Conservation (phyloP, 2,888 invertebrate genomes). For the Eutolmus rufibarbis region DNA sequence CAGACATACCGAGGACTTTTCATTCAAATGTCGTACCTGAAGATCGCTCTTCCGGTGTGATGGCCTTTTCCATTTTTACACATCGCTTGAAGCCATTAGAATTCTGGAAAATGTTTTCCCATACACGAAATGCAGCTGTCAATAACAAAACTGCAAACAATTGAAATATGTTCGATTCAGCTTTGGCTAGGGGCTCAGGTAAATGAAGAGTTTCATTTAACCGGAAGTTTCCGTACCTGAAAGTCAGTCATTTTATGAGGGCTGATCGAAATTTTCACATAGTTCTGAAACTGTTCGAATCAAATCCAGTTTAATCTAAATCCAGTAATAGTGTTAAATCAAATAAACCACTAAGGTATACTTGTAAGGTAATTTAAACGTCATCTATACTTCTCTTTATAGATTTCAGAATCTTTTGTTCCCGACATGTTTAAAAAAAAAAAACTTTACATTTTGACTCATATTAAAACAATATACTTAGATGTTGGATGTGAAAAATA, state of each 20-base stretch:
- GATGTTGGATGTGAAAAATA: too few species aligned
- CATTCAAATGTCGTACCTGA: not conserved
- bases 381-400: too few species aligned
- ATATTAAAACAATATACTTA: too few species aligned
- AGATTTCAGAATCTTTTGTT: too few species aligned
- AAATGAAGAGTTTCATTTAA: not conserved
- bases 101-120: not conserved
- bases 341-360: too few species aligned
- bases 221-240: not conserved
- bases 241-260: not conserved
- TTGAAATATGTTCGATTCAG: not conserved
- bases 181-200: not conserved
- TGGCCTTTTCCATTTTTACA: not conserved
- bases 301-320: not conserved
- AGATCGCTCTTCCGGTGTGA: not conserved
- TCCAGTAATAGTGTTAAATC: too few species aligned
- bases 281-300: not conserved
- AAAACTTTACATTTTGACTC: too few species aligned
- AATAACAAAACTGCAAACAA: slow-evolving; percentile 10
- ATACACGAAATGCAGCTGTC: slow-evolving; percentile 3
- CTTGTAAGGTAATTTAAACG: too few species aligned
- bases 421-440: too few species aligned
- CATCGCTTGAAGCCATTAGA: slow-evolving; percentile 1
- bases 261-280: not conserved
- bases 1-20: not conserved